These are phyloP conservation scores for Lysiphlebus fabarum DNA, from an alignment of 1,140 invertebrate genomes.

Conservation along the genomic window DNA sequence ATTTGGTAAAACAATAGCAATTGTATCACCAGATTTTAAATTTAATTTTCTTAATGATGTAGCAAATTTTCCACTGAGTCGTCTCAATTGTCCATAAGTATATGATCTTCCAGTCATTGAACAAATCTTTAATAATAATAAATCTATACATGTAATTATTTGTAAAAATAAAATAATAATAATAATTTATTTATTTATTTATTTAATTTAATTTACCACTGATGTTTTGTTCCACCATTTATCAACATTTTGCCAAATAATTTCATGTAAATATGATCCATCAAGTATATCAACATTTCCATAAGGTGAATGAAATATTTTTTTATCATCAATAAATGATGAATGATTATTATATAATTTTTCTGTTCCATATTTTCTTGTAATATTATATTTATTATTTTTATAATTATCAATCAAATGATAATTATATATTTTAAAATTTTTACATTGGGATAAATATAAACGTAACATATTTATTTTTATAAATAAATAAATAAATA, in stretches of 20 bases:
- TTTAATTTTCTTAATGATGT: constrained; percentile 64
- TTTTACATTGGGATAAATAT: no score
- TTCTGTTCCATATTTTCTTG: no score
- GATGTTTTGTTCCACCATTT: constrained; percentile 23
- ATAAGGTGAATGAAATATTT: constrained; percentile 12
- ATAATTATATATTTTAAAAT: no score
- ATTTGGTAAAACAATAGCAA: constrained; percentile 70
- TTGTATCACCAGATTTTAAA: constrained; percentile 63
- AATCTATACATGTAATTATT: not conserved
- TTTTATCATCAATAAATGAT: constrained; percentile 14
- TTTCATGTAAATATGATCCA: constrained; percentile 14
- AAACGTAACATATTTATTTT: no score
- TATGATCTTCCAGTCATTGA: constrained; percentile 64
- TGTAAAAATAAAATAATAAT: not conserved
- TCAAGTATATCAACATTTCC: constrained; percentile 7
- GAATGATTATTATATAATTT: not conserved
- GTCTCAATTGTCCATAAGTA: constrained; percentile 65
- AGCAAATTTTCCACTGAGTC: constrained; percentile 60
- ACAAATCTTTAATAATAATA: constrained; percentile 57
- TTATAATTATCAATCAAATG: no score
- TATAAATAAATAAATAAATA: no score
- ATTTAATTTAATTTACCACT: constrained; percentile 11
- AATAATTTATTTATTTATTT: not conserved
- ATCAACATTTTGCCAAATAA: constrained; percentile 17
- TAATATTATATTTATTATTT: no score